A percentile compares a stretch with the other conserved stretches of the same genome.
Evolutionary conservation across 2,113 vertebrate species (phyloP).

Genomic region (Opisthocomus hoazin): DNA sequence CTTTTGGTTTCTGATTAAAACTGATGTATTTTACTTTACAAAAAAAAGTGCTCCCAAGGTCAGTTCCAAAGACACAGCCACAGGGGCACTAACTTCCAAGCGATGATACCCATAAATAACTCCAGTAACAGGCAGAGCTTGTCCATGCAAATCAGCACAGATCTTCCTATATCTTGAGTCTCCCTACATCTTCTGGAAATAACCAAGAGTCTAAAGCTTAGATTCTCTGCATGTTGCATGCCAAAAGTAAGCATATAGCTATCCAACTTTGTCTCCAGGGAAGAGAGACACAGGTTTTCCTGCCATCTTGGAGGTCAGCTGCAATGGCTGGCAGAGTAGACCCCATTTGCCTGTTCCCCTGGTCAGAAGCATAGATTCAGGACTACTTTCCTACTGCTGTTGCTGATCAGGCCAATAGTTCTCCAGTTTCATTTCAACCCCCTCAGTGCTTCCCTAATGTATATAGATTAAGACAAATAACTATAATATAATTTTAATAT

Average conservation of each 20-base stretch:
- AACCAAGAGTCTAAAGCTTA: not conserved
- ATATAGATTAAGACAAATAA: not conserved
- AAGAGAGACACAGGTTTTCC: not conserved
- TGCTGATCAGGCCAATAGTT: not conserved
- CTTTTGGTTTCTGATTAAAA: not conserved
- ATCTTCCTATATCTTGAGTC: not conserved
- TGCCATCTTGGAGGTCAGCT: not conserved
- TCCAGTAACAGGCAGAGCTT: not conserved
- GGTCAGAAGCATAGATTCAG: not conserved
- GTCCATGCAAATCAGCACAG: not conserved
- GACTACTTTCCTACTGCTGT: not conserved
- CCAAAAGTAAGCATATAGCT: not conserved
- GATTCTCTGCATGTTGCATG: not conserved
- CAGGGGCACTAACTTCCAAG: not conserved
- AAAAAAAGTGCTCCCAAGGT: not conserved
- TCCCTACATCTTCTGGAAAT: not conserved
- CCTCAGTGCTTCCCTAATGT: not conserved
- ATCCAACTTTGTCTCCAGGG: not conserved
- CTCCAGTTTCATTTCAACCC: not conserved
- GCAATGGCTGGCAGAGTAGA: no score
- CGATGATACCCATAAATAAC: rapidly evolving
- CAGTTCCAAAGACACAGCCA: not conserved
- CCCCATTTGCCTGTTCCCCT: not conserved
- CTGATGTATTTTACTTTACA: not conserved
- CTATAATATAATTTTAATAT: not conserved